Base-by-base conservation (phyloP, 2,113 vertebrate genomes). In the Vidua chalybeata region DNA sequence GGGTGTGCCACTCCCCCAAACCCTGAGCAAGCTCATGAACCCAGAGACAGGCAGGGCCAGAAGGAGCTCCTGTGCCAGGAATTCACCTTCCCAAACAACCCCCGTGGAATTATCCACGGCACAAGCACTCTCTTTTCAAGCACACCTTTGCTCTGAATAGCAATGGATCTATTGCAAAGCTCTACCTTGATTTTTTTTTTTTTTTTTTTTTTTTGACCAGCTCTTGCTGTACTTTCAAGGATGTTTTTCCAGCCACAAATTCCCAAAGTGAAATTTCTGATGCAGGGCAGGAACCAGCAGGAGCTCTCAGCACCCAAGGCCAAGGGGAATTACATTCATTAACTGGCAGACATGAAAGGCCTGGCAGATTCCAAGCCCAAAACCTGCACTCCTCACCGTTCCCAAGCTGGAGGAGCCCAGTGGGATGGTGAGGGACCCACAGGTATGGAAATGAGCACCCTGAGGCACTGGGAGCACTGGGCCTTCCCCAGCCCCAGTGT, bases 51-150 rank as follows among this genome's bases (percentile, higher is more conserved):
- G 3, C 33, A 45, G 63, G 41, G 39, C 6, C 45, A 15, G 19
- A n/a, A 58, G 0, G 6, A 56, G 9, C 28, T 30, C 45, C 46
- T 0, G 4, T 4, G 46, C 73, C 3, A 0, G 23, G 6, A 54
- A 33, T 26, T 52, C 80, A 27, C 54, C 10, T 15, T 24, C 71
- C 24, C 15, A 9, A 37, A 11, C 41, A 37, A 5, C 1, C 11
- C 39, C 2, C 0, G 1, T 1, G 27, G 56, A 51, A 76, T 21
- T 21, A 59, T 15, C 54, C 18, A 0, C 3, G 21, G 1, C 68
- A 69, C 33, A 16, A 45, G 7, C 0, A 0, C 52, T 30, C 33
- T 14, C 43, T n/a, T 59, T 31, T 10, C 4, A 58, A 72, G 43
- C 30, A 10, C 5, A 35, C 7, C 64, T 59, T 23, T 43, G 43